A percentile compares a stretch with the other conserved stretches of the same genome.
These are phyloP conservation scores for Sepioteuthis lessoniana DNA, from an alignment of 2,888 invertebrate species.

Conservation along the genomic window DNA sequence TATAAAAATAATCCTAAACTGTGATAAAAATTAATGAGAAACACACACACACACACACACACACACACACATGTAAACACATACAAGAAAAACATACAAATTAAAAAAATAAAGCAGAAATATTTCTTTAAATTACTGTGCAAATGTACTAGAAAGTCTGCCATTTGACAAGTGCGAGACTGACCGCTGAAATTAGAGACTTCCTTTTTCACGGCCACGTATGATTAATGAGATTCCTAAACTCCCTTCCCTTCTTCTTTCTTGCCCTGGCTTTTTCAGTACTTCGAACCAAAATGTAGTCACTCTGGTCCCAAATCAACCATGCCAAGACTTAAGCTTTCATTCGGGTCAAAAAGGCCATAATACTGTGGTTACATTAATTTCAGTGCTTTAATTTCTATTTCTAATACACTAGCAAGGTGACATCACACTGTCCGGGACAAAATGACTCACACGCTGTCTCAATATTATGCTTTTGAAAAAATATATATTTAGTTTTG, in stretches of 20 bases:
- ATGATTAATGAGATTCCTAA: neutral
- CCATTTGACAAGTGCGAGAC: neutral
- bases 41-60: neutral
- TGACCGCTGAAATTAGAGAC: conserved; percentile 2
- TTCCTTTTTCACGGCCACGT: conserved; percentile 7
- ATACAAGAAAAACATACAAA: too few relatives aligned
- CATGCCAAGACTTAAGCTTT: neutral
- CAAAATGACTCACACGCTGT: too few relatives aligned
- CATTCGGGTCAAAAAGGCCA: neutral
- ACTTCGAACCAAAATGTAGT: neutral
- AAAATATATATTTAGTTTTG: too few relatives aligned
- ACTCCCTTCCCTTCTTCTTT: neutral
- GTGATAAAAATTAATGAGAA: neutral
- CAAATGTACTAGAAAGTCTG: conserved; percentile 17
- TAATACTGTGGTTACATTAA: neutral
- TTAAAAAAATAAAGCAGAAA: neutral
- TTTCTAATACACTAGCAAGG: too few relatives aligned
- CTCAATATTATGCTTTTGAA: too few relatives aligned
- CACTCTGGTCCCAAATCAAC: neutral
- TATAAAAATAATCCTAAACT: neutral
- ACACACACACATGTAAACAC: neutral
- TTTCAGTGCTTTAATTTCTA: too few relatives aligned
- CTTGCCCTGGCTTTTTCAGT: neutral
- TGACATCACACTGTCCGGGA: too few relatives aligned
- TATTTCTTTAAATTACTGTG: neutral